Evolutionary conservation across 1,140 invertebrate genomes (phyloP), one percentile per base, ranked within the genome.

Genomic region (Lordiphosa mommai): DNA sequence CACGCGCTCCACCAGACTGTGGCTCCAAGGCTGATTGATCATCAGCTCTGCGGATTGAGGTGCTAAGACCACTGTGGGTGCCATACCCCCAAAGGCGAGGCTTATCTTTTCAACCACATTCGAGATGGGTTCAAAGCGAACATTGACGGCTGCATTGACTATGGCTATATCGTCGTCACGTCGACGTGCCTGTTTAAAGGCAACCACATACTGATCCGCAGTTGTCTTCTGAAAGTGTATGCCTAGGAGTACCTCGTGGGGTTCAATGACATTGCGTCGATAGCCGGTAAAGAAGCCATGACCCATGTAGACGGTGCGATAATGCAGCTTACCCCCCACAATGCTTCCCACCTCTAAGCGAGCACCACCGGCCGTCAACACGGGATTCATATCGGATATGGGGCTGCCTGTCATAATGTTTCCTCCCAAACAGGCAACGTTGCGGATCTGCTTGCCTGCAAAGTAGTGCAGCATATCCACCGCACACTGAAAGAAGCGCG

Each of bases 321-420:
- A 36, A 91, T 92, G 52, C 87, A 88, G n/a, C 79, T 72, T 90
- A 41, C 87, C 91, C 80, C 91, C 91, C 63, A 91, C 91, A 7
- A 90, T 88, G 55, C 91, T 92, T 20, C 90, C 88, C 0, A 94
- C 88, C 20, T 91, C 87, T 3, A 95, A 43, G 43, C 88, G 88
- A 4, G 89, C 76, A 56, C 91, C 91, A 53, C 93, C 92, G 7
- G 97, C 95, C 91, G 97, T 93, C 58, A 98, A 93, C 61, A 99
- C 93, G 10, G 97, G 97, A 90, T 97, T 97, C 77, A 99, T 91
- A 90, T 99, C 97, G 5, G 97, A 98, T 86, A 99, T 98, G 0
- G 97, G 97, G 90, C 96, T 98, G n/a, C 96, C 96, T 0, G 97
- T 98, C 90, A 98, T 94, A 40, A 98, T 96, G 89, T 98, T 98